Percentiles rank a stretch among this genome's conserved stretches.
phyloP scores from a whole-genome alignment of 2,113 vertebrate species.

The Passer montanus region DNA sequence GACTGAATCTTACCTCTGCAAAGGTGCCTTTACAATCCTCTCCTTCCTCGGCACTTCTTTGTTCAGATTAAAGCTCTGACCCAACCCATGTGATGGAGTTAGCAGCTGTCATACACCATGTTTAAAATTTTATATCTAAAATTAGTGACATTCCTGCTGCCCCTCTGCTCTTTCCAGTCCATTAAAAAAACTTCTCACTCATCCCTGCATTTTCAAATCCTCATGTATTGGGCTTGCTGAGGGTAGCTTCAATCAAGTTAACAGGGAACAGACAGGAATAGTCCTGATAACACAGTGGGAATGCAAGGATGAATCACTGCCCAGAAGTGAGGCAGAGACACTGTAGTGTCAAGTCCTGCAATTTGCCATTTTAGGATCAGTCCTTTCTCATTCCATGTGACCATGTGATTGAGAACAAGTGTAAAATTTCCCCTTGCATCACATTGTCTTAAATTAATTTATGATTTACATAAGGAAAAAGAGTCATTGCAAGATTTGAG shows the following conservation, averaged over 20 bases:
- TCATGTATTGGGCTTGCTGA: fast-evolving
- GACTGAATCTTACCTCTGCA: background rate
- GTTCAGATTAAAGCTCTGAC: background rate
- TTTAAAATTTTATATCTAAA: background rate
- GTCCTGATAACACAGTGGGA: background rate
- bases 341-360: background rate
- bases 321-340: background rate
- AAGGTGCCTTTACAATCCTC: background rate
- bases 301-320: background rate
- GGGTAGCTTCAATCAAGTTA: background rate
- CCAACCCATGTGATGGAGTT: background rate
- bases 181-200: background rate
- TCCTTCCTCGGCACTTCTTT: background rate
- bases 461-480: background rate
- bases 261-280: background rate
- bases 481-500: background rate
- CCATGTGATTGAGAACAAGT: background rate
- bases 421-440: background rate
- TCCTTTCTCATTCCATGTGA: background rate
- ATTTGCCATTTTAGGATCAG: background rate
- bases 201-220: background rate
- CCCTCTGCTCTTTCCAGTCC: background rate
- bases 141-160: background rate
- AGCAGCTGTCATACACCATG: background rate
- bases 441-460: background rate